Evolutionary conservation across 2,888 invertebrate species (phyloP).

Genomic region (Biston stratarius): DNA sequence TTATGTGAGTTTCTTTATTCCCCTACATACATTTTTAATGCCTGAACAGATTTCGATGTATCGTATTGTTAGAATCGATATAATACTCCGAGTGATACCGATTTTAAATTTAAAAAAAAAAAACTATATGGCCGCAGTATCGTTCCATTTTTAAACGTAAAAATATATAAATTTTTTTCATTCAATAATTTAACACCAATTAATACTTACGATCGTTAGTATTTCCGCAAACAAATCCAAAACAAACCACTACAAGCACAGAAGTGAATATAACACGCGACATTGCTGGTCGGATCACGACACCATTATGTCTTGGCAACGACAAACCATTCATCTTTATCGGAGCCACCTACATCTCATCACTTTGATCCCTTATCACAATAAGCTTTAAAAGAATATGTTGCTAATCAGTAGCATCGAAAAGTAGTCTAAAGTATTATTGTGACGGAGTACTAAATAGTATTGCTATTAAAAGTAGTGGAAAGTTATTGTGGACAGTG

Average conservation of each 20-base stretch:
- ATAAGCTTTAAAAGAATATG: not conserved
- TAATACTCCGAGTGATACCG: too few species aligned
- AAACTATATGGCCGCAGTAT: too few species aligned
- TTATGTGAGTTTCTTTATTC: too few species aligned
- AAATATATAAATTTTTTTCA: too few species aligned
- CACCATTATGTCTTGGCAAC: conserved; percentile 6
- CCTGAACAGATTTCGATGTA: too few species aligned
- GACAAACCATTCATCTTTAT: conserved; percentile 10
- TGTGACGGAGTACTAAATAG: not conserved
- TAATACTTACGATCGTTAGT: conserved; percentile 9
- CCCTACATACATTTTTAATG: too few species aligned
- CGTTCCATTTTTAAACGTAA: too few species aligned
- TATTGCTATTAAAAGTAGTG: not conserved
- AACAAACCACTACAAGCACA: conserved; percentile 1
- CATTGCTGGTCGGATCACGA: conserved; percentile 12
- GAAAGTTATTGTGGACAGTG: not conserved
- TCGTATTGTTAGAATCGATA: too few species aligned
- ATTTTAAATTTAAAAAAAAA: too few species aligned
- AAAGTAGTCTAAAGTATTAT: not conserved
- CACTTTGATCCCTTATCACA: conserved; percentile 7
- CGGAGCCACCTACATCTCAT: not conserved
- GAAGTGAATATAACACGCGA: conserved; percentile 5
- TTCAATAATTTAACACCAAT: too few species aligned
- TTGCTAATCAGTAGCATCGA: not conserved
- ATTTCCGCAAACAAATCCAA: conserved; percentile 6